Conservation (phyloP, 1,140 invertebrate species). For the Meloidogyne floridensis region DNA sequence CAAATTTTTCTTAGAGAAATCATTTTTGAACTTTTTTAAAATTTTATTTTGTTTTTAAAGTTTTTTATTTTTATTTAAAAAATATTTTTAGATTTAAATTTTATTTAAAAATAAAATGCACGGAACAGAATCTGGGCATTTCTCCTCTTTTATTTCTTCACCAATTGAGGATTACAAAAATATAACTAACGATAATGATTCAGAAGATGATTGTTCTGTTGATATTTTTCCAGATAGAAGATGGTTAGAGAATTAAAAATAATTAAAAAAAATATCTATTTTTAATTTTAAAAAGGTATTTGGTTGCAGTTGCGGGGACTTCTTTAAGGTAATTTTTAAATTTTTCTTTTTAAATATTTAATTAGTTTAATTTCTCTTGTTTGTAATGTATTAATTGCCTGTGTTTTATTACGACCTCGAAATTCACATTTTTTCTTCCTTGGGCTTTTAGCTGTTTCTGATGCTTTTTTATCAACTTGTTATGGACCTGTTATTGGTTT, state of each 20-base stretch:
- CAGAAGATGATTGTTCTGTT: slow-evolving; percentile 15
- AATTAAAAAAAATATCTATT: background rate
- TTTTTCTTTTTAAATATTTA: background rate
- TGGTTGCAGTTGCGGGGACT: slow-evolving; percentile 48
- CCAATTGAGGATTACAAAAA: background rate
- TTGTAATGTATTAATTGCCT: slow-evolving; percentile 49
- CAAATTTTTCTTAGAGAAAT: too few species aligned
- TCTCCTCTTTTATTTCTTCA: background rate
- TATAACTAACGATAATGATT: background rate
- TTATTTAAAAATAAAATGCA: background rate
- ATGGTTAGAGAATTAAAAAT: slow-evolving; percentile 16
- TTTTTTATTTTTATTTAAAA: too few species aligned
- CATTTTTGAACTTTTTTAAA: too few species aligned
- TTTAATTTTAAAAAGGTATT: slow-evolving; percentile 39
- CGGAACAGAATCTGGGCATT: background rate
- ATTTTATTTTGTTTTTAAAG: too few species aligned
- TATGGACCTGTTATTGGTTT: slow-evolving; percentile 53
- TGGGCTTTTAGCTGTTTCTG: slow-evolving; percentile 48
- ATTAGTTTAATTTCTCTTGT: slow-evolving; percentile 46
- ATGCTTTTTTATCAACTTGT: slow-evolving; percentile 49
- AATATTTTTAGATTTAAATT: too few species aligned
- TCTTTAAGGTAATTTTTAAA: slow-evolving; percentile 21
- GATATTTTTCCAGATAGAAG: slow-evolving; percentile 27
- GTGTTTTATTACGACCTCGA: slow-evolving; percentile 43
- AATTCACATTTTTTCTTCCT: slow-evolving; percentile 56